These are phyloP conservation scores for Polydrusus cervinus DNA, from an alignment of 2,888 invertebrate species.

Conservation along the genomic window DNA sequence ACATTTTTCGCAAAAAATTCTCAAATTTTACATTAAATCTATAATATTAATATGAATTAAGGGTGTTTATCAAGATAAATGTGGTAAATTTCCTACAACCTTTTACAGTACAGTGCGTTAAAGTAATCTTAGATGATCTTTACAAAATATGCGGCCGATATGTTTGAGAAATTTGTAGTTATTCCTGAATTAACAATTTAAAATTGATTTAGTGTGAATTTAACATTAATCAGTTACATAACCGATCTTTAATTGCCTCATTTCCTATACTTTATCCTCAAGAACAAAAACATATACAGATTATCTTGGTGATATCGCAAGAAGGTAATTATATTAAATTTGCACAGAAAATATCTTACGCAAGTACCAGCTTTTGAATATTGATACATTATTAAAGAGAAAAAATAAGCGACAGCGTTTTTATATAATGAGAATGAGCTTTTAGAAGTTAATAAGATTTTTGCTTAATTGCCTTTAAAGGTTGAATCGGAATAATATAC, in stretches of 20 bases:
- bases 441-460: constrained; percentile 43
- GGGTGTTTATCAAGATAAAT: no score
- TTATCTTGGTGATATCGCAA: constrained; percentile 41
- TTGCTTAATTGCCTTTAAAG: constrained; percentile 50
- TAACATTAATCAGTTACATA: not conserved
- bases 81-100: no score
- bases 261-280: constrained; percentile 2
- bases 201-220: not conserved
- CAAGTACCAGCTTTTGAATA: constrained; percentile 42
- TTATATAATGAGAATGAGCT: constrained; percentile 43
- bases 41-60: no score
- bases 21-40: no score
- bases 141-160: no score
- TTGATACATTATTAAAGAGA: constrained; percentile 45
- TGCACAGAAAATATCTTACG: constrained; percentile 36
- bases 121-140: no score
- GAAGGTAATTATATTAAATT: constrained; percentile 48
- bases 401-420: constrained; percentile 40
- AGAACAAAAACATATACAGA: constrained; percentile 37
- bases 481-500: constrained; percentile 41
- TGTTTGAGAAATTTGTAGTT: no score
- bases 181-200: not conserved
- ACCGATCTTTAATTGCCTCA: not conserved
- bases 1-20: no score
- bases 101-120: no score